Evolutionary conservation across 2,113 vertebrate species (phyloP), one percentile per base, ranked within the genome.

Genomic region (Daphoenositta chrysoptera): DNA sequence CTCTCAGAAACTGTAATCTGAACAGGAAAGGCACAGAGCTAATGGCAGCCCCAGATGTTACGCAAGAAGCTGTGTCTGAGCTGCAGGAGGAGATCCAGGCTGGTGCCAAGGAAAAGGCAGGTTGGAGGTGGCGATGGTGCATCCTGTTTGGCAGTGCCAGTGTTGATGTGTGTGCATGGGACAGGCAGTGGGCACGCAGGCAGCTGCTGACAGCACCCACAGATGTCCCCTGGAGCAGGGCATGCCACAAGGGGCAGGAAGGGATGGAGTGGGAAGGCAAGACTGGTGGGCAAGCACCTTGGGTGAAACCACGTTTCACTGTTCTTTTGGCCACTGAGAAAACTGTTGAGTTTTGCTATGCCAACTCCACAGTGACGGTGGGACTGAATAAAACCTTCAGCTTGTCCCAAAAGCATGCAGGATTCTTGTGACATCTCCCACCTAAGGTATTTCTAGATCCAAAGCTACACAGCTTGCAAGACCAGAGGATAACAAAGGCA

Each of bases 111-210:
- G 37, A 56, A 31, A 60, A 71, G 40, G 11, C 63, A 28, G 23
- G 37, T 4, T 9, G n/a, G 48, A 47, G 13, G 17, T 4, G 31
- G 22, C 1, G 6, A 10, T 28, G 54, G 20, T 47, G 24, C 33
- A 31, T 23, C 22, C 15, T 1, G 0, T 35, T 66, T 57, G 73
- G n/a, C 57, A 61, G 45, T 1, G 2, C 8, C 53, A 31, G 4
- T 5, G 35, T 28, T 15, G 6, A 12, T 3, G 5, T 22, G 18
- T 4, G 5, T 21, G 28, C 24, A 4, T 8, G 12, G 44, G 31
- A 28, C 24, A 35, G 69, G 57, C 65, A 79, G 17, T 4, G 53
- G 48, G 22, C 48, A 40, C 42, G 8, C 4, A 5, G n/a, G 39
- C 28, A 84, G 58, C 54, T 56, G 54, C 64, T 48, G 35, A 20